Evolutionary conservation across 2,888 invertebrate genomes (phyloP).

Genomic region (Coronaproctus castanopsis): DNA sequence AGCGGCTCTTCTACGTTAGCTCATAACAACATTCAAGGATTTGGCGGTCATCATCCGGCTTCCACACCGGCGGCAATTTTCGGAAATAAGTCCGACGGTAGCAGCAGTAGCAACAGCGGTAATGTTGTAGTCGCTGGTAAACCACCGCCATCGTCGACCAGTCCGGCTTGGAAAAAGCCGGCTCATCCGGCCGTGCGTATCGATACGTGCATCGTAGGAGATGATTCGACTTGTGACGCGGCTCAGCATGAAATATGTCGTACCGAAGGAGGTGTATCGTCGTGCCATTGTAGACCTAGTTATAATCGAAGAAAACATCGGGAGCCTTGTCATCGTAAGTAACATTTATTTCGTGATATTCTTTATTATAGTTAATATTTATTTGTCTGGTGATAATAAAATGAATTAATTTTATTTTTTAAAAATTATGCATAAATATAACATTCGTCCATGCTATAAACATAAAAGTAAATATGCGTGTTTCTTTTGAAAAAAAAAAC

Average conservation of each 20-base stretch:
- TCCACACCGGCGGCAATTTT: not conserved
- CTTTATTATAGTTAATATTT: conserved; percentile 9
- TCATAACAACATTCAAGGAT: conserved; percentile 1
- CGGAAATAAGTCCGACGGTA: not conserved
- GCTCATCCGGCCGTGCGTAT: conserved; percentile 55
- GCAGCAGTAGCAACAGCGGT: not conserved
- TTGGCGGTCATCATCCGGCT: not conserved
- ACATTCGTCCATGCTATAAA: no score
- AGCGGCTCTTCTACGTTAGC: not conserved
- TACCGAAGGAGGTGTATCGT: conserved; percentile 67
- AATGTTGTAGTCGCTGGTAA: not conserved
- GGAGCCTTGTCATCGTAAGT: conserved; percentile 46
- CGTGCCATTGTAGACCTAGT: conserved; percentile 69
- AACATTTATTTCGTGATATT: not conserved
- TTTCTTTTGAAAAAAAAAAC: no score
- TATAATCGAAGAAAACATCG: conserved; percentile 41
- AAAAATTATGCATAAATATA: no score
- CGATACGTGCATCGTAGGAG: conserved; percentile 84
- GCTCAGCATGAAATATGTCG: conserved; percentile 72
- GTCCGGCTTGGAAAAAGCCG: conserved; percentile 31
- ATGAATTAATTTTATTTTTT: conserved; percentile 3
- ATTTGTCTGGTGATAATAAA: conserved; percentile 9
- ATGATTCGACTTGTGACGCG: conserved; percentile 72
- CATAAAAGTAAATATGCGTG: no score
- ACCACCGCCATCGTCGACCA: not conserved